phyloP scores from a whole-genome alignment of 2,113 vertebrate genomes.

The Prochilodus magdalenae region DNA sequence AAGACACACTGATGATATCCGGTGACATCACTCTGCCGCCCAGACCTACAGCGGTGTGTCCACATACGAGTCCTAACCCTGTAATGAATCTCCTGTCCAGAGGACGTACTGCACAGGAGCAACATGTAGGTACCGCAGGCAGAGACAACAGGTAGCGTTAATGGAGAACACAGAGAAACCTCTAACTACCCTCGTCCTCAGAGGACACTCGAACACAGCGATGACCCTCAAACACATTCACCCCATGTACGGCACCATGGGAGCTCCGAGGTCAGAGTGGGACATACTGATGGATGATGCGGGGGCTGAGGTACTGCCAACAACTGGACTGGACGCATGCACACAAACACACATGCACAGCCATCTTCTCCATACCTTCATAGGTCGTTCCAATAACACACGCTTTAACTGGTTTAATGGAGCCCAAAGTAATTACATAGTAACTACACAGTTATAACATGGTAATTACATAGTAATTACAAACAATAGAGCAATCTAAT shows the following conservation, averaged over 20 bases:
- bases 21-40: too few species aligned
- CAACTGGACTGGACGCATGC: not conserved
- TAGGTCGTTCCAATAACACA: too few species aligned
- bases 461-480: too few species aligned
- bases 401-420: too few species aligned
- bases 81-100: not conserved
- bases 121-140: conserved; percentile 31
- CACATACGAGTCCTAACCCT: too few species aligned
- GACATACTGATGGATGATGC: conserved; percentile 47
- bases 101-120: conserved; percentile 51
- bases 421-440: too few species aligned
- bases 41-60: too few species aligned
- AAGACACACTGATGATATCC: too few species aligned
- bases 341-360: too few species aligned
- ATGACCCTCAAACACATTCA: conserved; percentile 42
- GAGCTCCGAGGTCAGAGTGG: conserved; percentile 15
- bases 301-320: conserved; percentile 32
- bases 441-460: too few species aligned
- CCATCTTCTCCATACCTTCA: too few species aligned
- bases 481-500: too few species aligned
- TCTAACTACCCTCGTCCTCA: conserved; percentile 31
- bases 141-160: conserved; percentile 11
- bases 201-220: conserved; percentile 34
- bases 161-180: conserved; percentile 32
- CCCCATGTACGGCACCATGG: conserved; percentile 17